Conservation (phyloP, 2,888 invertebrate genomes). For the Morinoia aosen region DNA sequence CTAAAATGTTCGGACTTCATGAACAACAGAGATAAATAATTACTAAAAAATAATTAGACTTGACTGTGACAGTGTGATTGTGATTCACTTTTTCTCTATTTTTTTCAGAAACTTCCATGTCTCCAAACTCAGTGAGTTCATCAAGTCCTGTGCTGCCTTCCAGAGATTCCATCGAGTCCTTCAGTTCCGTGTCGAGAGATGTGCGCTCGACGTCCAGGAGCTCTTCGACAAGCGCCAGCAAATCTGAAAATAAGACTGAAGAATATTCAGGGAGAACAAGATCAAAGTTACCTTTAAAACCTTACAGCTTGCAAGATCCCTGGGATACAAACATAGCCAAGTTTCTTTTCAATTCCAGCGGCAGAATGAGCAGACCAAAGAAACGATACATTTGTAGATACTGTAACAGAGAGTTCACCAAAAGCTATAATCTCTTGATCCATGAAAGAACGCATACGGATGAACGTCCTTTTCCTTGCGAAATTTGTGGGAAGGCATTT, state of each 20-base stretch:
- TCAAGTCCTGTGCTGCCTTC: background rate
- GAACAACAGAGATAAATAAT: background rate
- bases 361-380: slow-evolving; percentile 88
- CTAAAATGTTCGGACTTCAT: background rate
- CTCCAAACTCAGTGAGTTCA: background rate
- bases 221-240: background rate
- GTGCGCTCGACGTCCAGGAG: background rate
- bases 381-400: slow-evolving; percentile 99
- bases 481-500: slow-evolving; percentile 97
- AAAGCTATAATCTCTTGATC: slow-evolving; percentile 96
- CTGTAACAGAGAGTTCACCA: slow-evolving; percentile 98
- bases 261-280: background rate
- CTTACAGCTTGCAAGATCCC: slow-evolving; percentile 6
- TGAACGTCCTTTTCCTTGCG: slow-evolving; percentile 97
- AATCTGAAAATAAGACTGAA: background rate
- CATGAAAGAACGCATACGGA: slow-evolving; percentile 98
- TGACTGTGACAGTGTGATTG: background rate
- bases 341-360: slow-evolving; percentile 58
- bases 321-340: slow-evolving; percentile 30
- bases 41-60: background rate
- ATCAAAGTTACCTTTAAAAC: background rate
- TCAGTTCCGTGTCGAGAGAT: background rate
- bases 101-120: slow-evolving; percentile 17
- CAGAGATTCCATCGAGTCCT: background rate
- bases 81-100: background rate